Base-by-base conservation (phyloP, 2,113 vertebrate species). In the Mus spicilegus region DNA sequence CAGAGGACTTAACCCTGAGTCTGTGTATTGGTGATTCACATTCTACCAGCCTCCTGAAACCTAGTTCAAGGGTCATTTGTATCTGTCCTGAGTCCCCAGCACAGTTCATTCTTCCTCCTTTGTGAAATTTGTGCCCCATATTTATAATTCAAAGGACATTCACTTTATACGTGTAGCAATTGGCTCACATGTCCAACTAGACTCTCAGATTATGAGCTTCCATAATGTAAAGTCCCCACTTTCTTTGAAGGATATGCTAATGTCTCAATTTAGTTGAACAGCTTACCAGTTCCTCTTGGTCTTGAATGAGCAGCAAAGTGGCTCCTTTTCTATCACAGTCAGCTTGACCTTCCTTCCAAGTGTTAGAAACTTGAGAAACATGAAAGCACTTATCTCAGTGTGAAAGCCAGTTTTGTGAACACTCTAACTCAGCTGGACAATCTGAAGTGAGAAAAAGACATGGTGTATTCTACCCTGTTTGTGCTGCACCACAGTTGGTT, bases 231-330 rank as follows among this genome's bases (percentile, higher is more conserved):
- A 46, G 0, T 51, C 28, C 39, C n/a, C 5, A 77, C n/a, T 78
- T 94, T 26, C 12, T 14, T 56, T 56, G 13, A 78, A 85, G 82
- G 87, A 84, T 33, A 0, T 28, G 26, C 2, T 84, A 54, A 67
- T 1, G 46, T 22, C 24, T 93, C 54, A 39, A 36, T 87, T 89
- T 92, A 54, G 84, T 16, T 39, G 42, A 33, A 92, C 30, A 26
- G 78, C 51, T 95, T 85, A 97, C 96, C 96, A 96, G 0, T 88
- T 95, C 86, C 72, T 94, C 81, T 12, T 76, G 17, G 78, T 96
- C 90, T 85, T 49, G 75, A 95, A 96, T 87, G 72, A 96, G 89
- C 72, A 97, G 81, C 56, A 97, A 84, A 61, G 22, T 73, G 54
- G 81, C 87, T 61, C 94, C 56, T 88, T 84, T 75, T 24, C 1